Base-by-base conservation (phyloP, 2,113 vertebrate genomes). In the Saiga tatarica region DNA sequence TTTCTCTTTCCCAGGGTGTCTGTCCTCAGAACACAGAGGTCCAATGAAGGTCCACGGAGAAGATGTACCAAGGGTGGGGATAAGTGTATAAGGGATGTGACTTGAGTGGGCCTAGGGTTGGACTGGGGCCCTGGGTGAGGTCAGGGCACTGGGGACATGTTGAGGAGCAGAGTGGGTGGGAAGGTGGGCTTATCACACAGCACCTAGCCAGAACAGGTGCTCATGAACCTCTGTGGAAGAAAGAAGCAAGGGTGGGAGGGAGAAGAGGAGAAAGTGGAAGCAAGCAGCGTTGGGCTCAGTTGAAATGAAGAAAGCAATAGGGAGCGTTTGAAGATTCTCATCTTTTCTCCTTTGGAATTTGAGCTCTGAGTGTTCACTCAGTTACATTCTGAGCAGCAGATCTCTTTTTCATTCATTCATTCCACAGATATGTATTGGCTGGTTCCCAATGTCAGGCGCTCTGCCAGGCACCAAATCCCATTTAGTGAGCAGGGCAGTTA, bases 341-440 rank as follows among this genome's bases (percentile, higher is more conserved):
- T 74, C 23, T 95, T 96, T 50, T 42, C n/a, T 45, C 9, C 10
- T 96, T 95, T 84, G 57, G 82, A 67, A 45, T 93, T 64, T 12
- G 78, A 95, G 50, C 39, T 57, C 33, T 62, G 33, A 19, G 14
- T 86, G 76, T 91, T 86, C 36, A 50, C 16, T 86, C 45, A 39
- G 39, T 64, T 90, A 39, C 62, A 57, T 74, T 86, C 53, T n/a
- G 5, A 60, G 13, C 42, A 82, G 57, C 71, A 83, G 83, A n/a
- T 42, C 2, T 91, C 60, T 91, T 39, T 36, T 59, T 86, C 90
- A 23, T 59, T 93, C 53, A 42, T 89, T 64, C 21, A 33, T 23
- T 71, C 74, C 59, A 42, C 71, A 95, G 39, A 96, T 78, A 96
- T 57, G 59, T 91, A 81, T 47, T 52, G 76, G 39, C 14, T 82